Base-by-base conservation (phyloP, 2,888 invertebrate genomes). In the Nasonovia ribisnigri region DNA sequence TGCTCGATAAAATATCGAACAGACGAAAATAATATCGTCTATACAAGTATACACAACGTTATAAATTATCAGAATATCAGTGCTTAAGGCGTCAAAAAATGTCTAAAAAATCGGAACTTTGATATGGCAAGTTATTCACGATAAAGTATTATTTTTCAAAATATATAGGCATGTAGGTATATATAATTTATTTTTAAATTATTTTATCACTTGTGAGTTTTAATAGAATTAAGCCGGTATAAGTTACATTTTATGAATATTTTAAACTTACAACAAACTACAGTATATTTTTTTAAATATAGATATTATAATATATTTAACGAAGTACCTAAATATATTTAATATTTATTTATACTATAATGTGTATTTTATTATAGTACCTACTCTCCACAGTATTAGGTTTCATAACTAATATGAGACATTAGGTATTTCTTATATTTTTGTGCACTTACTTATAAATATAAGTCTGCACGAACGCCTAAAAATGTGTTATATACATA, bases 51-150 rank as follows among this genome's bases (percentile, higher is more conserved):
- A 24, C 54, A 24, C 11, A 51, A 5, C n/a, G 5, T 77, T 67
- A 16, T 88, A 67, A 88, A 67, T 92, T 67, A 67, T 88, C 86
- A 46, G 36, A 91, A 57, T 43, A 91, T 91, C 92, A 20, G 29
- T 51, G 67, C 92, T 67, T n/a, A 29, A n/a, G 92, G 92, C 88
- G 10, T 88, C 5, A 16, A 87, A 13, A 42, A 92, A 16, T 92
- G 42, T 67, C 48, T 67, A n/a, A 3, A 51, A 48, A 88, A 48
- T 88, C 48, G 67, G 92, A 48, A 92, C 92, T 91, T 46, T 46
- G 43, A n/a, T 54, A 77, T 67, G 48, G 46, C 88, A 88, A 92
- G 51, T 67, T 67, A 29, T 86, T 6, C 29, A n/a, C 24, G 54
- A 54, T 43, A 43, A 60, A 29, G 36, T 54, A 42, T 88, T 42